Evolutionary conservation across 2,113 vertebrate species (phyloP).

Genomic region (Brachypodius melanocephalos): DNA sequence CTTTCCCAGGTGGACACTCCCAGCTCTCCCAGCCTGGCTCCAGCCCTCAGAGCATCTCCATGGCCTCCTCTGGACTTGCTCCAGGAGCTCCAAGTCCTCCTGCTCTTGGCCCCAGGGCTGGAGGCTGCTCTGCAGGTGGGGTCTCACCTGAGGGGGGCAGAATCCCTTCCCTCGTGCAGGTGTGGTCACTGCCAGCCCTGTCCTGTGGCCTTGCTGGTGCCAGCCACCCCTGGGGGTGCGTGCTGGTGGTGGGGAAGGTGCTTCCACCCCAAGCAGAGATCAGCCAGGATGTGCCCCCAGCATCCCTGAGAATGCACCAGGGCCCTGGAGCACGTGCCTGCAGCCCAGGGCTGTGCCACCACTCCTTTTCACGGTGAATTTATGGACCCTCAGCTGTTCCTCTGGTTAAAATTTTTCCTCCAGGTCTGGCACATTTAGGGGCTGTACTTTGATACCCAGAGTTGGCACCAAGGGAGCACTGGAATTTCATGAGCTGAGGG

Average conservation of each 20-base stretch:
- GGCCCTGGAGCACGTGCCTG: accelerated
- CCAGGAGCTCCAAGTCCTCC: accelerated
- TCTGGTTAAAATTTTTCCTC: not conserved
- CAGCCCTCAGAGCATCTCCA: accelerated
- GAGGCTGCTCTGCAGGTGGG: not conserved
- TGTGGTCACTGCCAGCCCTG: not conserved
- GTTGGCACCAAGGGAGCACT: not conserved
- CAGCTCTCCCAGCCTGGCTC: not conserved
- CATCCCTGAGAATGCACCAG: not conserved
- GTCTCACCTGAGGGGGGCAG: not conserved
- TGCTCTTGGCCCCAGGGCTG: accelerated
- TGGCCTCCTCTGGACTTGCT: accelerated
- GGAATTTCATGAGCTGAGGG: not conserved
- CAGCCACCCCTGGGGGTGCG: not conserved
- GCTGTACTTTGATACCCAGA: not conserved
- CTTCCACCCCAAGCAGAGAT: accelerated
- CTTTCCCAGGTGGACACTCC: not conserved
- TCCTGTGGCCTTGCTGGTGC: not conserved
- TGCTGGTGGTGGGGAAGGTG: not conserved
- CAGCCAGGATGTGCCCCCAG: not conserved
- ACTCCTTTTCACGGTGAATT: not conserved
- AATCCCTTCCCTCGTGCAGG: not conserved
- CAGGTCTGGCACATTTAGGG: accelerated
- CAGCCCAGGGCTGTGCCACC: not conserved
- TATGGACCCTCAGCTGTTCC: not conserved